Evolutionary conservation across 2,113 vertebrate genomes (phyloP), one percentile per base, ranked within the genome.

Genomic region (Carollia perspicillata): DNA sequence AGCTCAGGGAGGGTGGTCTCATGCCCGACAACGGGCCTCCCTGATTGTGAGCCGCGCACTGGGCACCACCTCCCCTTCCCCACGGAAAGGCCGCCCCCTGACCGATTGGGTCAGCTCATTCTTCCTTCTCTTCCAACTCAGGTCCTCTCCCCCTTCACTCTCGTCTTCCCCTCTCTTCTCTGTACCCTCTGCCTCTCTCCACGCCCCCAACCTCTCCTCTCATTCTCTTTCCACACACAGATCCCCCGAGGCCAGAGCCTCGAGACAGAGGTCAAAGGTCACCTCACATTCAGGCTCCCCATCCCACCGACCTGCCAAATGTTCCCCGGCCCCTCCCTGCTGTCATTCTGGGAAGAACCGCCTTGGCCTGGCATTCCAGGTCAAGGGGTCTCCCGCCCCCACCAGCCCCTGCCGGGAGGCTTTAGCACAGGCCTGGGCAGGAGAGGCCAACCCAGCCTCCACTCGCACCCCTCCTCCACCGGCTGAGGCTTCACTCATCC

Each of bases 351-450:
- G n/a, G 7, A 35, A 72, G n/a, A 23, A 40, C 37, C 4, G 9
- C 42, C 49, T 8, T 30, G n/a, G 35, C 58, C 35, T n/a, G 68
- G 35, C 42, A 1, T 14, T 40, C n/a, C 42, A 1, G 22, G 55
- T 30, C 0, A 1, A 1, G 0, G 8, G 35, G 11, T 20, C 9
- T 1, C 47, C 23, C 47, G 4, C 8, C 65, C 8, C 35, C 28
- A 5, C 40, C 6, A 20, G 20, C 49, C n/a, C 5, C 1, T 17
- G 0, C 22, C 1, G 0, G 10, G 47, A 0, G 44, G 6, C 74
- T 11, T 37, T 16, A 51, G 37, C 16, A 2, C 8, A n/a, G 30
- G 35, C 33, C 22, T 14, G 30, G 30, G 20, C 8, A 6, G 77
- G 66, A 0, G 66, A 60, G 66, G 66, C 33, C 5, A 1, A 1